Base-by-base conservation (phyloP, 2,113 vertebrate species). In the Strigops habroptila region DNA sequence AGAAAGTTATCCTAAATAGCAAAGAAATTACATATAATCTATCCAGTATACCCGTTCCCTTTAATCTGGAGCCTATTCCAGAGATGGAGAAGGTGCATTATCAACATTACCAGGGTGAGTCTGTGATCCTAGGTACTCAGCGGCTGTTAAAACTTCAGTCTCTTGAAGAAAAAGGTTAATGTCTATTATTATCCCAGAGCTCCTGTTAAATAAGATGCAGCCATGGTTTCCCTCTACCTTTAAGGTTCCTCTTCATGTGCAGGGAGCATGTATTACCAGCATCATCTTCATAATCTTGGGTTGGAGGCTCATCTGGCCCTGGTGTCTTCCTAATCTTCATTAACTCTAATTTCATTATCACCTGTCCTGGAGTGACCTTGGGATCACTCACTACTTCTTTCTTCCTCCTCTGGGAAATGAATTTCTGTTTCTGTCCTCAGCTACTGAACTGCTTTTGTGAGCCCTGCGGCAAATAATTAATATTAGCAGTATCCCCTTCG, bases 321-420 rank as follows among this genome's bases (percentile, higher is more conserved):
- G 28, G 79, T 87, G 92, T 91, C 94, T 96, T 96, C 92, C 90
- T 96, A 95, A 97, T 97, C 96, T 97, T 97, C 97, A 97, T 98
- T 97, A 98, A 95, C 95, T 97, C 96, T 97, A 97, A 98, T 97
- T 98, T 97, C 96, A 98, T 98, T 98, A 97, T 98, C 97, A 97
- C 98, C 98, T 98, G 95, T 98, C 96, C 98, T 89, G 90, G 95
- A 91, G 91, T 97, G 97, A 98, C 97, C 97, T 94, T 75, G 91
- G 91, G 93, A 94, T 97, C 95, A 95, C 95, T 55, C 74, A 44
- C 63, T 91, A 91, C 94, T 85, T 87, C 97, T 97, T 95, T 93
- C 94, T 88, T 85, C 88, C 74, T 93, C 98, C 97, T 94, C 59
- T 76, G 97, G 97, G 97, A 97, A 97, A 97, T 96, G 97, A 97